These are phyloP conservation scores for Pogona vitticeps DNA, from an alignment of 2,113 vertebrate species.

Conservation along the genomic window DNA sequence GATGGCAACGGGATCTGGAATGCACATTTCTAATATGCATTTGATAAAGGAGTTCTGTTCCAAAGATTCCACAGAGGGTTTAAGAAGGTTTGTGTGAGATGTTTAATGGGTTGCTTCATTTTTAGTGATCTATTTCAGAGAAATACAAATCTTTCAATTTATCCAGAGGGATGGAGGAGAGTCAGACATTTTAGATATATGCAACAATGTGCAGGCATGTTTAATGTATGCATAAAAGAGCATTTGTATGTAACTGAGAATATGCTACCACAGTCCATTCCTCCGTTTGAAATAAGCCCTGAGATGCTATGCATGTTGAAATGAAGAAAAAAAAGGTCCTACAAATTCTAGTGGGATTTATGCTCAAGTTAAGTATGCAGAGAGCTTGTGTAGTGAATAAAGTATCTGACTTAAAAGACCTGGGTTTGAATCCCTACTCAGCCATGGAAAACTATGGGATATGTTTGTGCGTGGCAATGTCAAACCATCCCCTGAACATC, in stretches of 20 bases:
- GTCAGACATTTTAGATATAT: not conserved
- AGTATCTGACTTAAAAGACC: too few relatives aligned
- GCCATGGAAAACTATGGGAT: too few relatives aligned
- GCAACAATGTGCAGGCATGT: not conserved
- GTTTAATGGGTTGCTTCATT: slow-evolving; percentile 43
- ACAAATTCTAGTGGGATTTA: not conserved
- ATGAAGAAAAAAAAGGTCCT: not conserved
- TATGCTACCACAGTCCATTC: rapidly evolving
- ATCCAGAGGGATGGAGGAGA: slow-evolving; percentile 2
- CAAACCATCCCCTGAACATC: too few relatives aligned
- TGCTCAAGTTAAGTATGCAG: too few relatives aligned
- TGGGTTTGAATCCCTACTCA: too few relatives aligned
- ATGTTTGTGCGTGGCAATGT: too few relatives aligned
- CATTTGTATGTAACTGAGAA: not conserved
- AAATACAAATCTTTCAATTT: slow-evolving; percentile 45
- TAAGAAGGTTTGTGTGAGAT: slow-evolving; percentile 40
- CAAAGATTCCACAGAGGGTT: slow-evolving; percentile 35
- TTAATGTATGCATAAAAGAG: not conserved
- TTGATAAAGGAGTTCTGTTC: slow-evolving; percentile 46
- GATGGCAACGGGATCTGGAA: not conserved
- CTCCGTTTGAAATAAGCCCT: not conserved
- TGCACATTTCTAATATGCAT: slow-evolving; percentile 13
- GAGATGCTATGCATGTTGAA: not conserved
- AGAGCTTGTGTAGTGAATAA: too few relatives aligned
- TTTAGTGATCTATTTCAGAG: slow-evolving; percentile 37